These are phyloP conservation scores for Sander vitreus DNA, from an alignment of 2,113 vertebrate species.

Conservation along the genomic window DNA sequence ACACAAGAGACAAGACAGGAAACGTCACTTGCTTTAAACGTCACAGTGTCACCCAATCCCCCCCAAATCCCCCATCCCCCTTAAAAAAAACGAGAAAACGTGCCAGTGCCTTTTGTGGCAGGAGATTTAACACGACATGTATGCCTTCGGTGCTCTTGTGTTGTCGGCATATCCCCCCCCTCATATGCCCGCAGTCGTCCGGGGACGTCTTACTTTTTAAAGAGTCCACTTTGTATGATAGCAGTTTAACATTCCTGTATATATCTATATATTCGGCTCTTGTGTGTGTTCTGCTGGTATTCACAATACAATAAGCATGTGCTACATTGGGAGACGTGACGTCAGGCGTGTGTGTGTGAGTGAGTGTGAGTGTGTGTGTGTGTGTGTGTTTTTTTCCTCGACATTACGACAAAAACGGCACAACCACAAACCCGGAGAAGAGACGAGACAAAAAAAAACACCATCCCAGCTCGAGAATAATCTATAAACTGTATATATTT, in stretches of 20 bases:
- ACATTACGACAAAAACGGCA: slow-evolving; percentile 46
- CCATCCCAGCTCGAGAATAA: slow-evolving; percentile 50
- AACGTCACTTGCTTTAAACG: neutral
- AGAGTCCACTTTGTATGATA: slow-evolving; percentile 40
- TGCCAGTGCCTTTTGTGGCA: slow-evolving; percentile 27
- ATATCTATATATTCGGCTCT: slow-evolving; percentile 8
- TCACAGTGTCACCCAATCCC: too few relatives aligned
- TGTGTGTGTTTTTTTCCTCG: slow-evolving; percentile 7
- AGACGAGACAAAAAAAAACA: neutral
- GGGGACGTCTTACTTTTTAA: neutral
- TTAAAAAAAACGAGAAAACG: too few relatives aligned
- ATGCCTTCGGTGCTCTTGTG: slow-evolving; percentile 42
- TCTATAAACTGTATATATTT: slow-evolving; percentile 82
- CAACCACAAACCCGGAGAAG: slow-evolving; percentile 38
- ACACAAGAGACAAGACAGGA: neutral
- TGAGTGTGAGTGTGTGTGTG: neutral
- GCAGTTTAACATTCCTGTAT: slow-evolving; percentile 65
- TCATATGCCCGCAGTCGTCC: neutral
- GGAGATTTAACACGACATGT: slow-evolving; percentile 34
- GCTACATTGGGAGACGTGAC: slow-evolving; percentile 63
- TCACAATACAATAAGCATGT: slow-evolving; percentile 52
- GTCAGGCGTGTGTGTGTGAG: neutral
- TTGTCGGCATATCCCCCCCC: slow-evolving; percentile 24
- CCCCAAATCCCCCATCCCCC: too few relatives aligned
- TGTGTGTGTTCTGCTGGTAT: slow-evolving; percentile 26